phyloP scores from a whole-genome alignment of 64 coral and sea anemone genomes.

The Pocillopora verrucosa region DNA sequence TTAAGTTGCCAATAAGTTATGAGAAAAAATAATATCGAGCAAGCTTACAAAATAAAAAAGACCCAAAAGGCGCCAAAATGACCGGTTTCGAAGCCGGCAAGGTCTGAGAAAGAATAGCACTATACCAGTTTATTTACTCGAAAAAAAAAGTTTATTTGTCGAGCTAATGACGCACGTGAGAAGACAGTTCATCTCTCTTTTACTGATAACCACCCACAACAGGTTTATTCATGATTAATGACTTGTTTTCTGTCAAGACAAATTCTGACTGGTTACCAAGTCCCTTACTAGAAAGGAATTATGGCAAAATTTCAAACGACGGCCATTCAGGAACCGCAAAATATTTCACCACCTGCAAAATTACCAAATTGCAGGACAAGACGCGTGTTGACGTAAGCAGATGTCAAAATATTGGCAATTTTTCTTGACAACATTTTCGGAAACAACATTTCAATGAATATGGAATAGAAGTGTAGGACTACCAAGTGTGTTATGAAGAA shows the following conservation, averaged over 20 bases:
- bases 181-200: neutral
- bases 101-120: too few relatives aligned
- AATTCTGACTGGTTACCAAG: neutral
- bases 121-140: too few relatives aligned
- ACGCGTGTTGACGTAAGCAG: neutral
- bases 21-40: too few relatives aligned
- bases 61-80: too few relatives aligned
- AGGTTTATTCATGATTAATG: slow-evolving; percentile 9
- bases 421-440: slow-evolving; percentile 6
- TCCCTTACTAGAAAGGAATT: neutral
- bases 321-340: slow-evolving; percentile 32
- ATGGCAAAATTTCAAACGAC: slow-evolving; percentile 18
- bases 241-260: neutral
- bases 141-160: neutral
- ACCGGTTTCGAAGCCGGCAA: too few relatives aligned
- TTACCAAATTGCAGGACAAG: neutral
- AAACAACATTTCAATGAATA: neutral
- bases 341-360: slow-evolving; percentile 28
- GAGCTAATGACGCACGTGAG: too few relatives aligned
- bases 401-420: slow-evolving; percentile 24
- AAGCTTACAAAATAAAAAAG: too few relatives aligned
- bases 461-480: neutral
- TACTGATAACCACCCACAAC: slow-evolving; percentile 3
- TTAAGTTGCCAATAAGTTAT: too few relatives aligned
- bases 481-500: neutral